phyloP scores from a whole-genome alignment of 2,113 vertebrate genomes.

The Genyomyrus donnyi region DNA sequence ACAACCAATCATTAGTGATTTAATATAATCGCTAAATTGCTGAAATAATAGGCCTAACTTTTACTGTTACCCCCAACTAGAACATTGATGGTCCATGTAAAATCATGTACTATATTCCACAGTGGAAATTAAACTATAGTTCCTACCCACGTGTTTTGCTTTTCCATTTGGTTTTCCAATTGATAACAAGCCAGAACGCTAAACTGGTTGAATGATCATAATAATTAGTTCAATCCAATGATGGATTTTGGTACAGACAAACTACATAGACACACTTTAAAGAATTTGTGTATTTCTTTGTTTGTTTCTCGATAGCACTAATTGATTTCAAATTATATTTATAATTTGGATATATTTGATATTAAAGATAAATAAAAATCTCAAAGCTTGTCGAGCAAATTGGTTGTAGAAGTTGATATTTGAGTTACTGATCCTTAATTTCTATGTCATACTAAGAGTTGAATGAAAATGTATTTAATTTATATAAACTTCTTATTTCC shows the following conservation, averaged over 20 bases:
- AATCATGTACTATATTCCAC: neutral
- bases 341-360: too few species aligned
- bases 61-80: neutral
- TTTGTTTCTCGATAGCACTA: neutral
- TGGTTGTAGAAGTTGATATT: neutral
- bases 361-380: neutral
- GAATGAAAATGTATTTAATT: neutral
- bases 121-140: neutral
- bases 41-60: neutral
- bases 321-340: neutral
- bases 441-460: neutral
- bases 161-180: neutral
- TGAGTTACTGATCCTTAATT: neutral
- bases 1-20: neutral
- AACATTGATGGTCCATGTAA: neutral
- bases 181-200: neutral
- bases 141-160: neutral
- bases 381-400: neutral
- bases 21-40: neutral
- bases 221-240: neutral
- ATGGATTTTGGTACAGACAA: neutral
- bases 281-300: neutral
- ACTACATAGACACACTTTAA: neutral
- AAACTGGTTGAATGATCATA: neutral
- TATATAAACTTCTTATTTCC: neutral